Percentiles rank a stretch among this genome's conserved stretches.
Evolutionary conservation across 2,113 vertebrate genomes (phyloP).

Genomic region (Cyanoramphus novaezelandiae): DNA sequence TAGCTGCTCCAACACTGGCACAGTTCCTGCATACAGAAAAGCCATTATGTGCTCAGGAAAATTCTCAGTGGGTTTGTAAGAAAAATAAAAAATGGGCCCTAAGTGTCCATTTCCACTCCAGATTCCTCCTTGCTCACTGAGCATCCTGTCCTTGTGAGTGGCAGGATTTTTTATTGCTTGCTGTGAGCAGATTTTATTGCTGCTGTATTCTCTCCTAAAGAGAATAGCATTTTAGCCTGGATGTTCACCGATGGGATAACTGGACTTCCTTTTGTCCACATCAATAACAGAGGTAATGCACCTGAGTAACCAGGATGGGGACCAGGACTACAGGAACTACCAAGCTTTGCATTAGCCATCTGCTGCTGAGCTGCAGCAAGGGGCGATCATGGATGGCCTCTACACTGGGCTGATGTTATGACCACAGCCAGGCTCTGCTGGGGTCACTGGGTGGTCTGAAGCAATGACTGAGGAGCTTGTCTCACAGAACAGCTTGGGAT

Average conservation of each 20-base stretch:
- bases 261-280: not conserved
- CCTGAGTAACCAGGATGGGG: not conserved
- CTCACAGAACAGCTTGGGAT: not conserved
- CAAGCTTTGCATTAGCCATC: not conserved
- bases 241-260: not conserved
- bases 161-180: not conserved
- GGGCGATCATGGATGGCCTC: not conserved
- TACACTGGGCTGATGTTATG: fast-evolving
- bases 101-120: not conserved
- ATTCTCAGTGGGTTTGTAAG: slow-evolving; percentile 6
- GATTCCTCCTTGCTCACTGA: not conserved
- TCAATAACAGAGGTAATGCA: not conserved
- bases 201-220: not conserved
- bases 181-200: slow-evolving; percentile 8
- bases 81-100: not conserved
- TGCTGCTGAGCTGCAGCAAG: not conserved
- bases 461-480: not conserved
- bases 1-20: not conserved
- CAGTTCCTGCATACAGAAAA: not conserved
- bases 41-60: not conserved
- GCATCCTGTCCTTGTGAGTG: not conserved
- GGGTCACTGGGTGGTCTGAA: not conserved
- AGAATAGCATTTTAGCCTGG: not conserved
- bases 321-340: not conserved
- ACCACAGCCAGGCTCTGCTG: not conserved